Conservation (phyloP, 2,888 invertebrate species). For the Ganaspis brasiliensis region DNA sequence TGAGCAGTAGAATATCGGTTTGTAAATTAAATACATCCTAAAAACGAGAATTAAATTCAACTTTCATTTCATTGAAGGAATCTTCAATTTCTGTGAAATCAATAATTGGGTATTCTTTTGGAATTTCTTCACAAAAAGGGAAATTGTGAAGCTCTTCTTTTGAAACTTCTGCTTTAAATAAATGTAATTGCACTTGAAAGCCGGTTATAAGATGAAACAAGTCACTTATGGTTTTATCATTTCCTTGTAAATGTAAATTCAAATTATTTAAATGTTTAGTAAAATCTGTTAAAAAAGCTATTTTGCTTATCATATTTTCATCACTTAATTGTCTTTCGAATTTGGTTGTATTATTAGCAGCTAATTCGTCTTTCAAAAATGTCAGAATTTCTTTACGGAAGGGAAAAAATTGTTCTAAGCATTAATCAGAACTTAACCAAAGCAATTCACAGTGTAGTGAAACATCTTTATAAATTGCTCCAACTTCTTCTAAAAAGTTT, state of each 20-base stretch:
- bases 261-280: conserved; percentile 1
- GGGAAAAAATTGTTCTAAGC: background rate
- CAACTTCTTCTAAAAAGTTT: background rate
- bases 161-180: background rate
- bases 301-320: background rate
- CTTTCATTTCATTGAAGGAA: background rate
- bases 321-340: background rate
- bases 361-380: background rate
- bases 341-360: background rate
- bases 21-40: background rate
- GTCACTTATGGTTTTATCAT: background rate
- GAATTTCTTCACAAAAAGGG: background rate
- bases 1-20: background rate
- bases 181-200: background rate
- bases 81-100: background rate
- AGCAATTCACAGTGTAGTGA: background rate
- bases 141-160: background rate
- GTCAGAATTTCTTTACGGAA: background rate
- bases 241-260: background rate
- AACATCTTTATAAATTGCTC: background rate
- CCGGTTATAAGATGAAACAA: background rate
- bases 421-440: background rate
- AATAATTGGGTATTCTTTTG: background rate
- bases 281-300: background rate
- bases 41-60: background rate